These are phyloP conservation scores for Julus scanicus DNA, from an alignment of 2,888 invertebrate species.

Conservation along the genomic window DNA sequence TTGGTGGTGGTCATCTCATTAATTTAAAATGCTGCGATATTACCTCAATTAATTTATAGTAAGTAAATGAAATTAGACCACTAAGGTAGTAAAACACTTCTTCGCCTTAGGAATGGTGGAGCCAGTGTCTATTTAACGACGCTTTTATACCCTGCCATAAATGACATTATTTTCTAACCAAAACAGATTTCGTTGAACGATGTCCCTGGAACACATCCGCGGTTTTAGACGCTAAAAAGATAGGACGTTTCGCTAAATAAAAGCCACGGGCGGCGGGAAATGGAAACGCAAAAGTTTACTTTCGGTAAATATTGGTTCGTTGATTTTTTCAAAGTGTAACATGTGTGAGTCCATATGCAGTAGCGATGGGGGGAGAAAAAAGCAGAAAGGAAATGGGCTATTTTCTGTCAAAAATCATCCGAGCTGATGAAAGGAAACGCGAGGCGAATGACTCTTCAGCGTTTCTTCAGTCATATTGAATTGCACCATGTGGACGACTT, in stretches of 20 bases:
- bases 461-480: neutral
- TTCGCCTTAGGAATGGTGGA: neutral
- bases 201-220: neutral
- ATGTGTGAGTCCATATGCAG: neutral
- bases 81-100: neutral
- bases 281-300: slow-evolving; percentile 10
- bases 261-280: slow-evolving; percentile 36
- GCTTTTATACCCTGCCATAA: neutral
- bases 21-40: neutral
- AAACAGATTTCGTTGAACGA: neutral
- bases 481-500: slow-evolving; percentile 35
- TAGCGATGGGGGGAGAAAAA: neutral
- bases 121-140: neutral
- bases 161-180: neutral
- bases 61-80: neutral
- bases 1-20: neutral
- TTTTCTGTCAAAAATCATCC: slow-evolving; percentile 44
- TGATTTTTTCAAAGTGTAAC: neutral
- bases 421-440: slow-evolving; percentile 49
- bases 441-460: neutral
- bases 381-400: slow-evolving; percentile 43
- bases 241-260: neutral
- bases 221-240: neutral
- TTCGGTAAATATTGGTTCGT: slow-evolving; percentile 34
- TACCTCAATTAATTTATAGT: neutral